Evolutionary conservation across 1,140 invertebrate species (phyloP), one percentile per base, ranked within the genome.

Genomic region (Dendroctonus ponderosae): DNA sequence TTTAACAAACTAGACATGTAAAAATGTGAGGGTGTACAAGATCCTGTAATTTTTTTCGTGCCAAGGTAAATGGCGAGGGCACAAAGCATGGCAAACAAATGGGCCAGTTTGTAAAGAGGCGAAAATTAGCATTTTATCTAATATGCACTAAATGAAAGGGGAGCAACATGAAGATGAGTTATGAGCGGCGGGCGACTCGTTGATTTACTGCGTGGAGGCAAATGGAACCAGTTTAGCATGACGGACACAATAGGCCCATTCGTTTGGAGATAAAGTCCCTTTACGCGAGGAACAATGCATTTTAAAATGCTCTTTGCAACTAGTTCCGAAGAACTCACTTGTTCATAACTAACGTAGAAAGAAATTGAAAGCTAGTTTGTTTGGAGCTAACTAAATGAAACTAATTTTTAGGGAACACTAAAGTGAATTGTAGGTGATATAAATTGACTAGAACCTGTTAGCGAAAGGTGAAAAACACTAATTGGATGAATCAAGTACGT

Each of bases 161-260:
- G 63, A 46, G 42, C 53, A 64, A 65, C 44, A 53, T 43, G 37
- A 43, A 8, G 37, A 64, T 46, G 48, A 57, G 63, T 43, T 40
- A 46, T 60, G 56, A 46, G 49, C 54, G 46, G 50, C 57, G 46
- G 58, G 58, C 62, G 62, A 43, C 40, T 38, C 37, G 44, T 62
- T 62, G 68, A 70, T 70, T 70, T 70, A 70, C 50, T 54, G 67
- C 52, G 48, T 63, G 51, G 43, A 42, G 40, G 61, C 67, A 69
- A 72, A 72, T 71, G 71, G 70, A 68, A 65, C 53, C 71, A 71
- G 67, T 71, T 69, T 68, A 71, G 65, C 71, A 66, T 70, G 68
- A 73, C 68, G 70, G 58, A 71, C 70, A 68, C 70, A 68, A 70
- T 78, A 75, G 76, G 79, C 75, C 78, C 80, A 82, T 80, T 82